These are phyloP conservation scores for Parochlus steinenii DNA, from an alignment of 2,888 invertebrate species.

Conservation along the genomic window DNA sequence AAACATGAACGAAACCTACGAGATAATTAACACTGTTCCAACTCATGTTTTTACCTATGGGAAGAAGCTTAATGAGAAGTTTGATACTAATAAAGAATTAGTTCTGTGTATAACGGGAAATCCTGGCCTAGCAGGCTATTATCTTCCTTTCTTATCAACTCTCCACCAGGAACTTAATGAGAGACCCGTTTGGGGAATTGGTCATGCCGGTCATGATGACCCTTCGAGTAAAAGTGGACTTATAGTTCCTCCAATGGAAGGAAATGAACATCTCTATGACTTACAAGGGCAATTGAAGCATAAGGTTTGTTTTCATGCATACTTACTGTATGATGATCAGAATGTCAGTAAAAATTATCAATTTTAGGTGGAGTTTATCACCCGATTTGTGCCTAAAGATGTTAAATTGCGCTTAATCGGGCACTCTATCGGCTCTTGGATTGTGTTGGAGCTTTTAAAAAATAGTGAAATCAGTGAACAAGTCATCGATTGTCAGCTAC, in stretches of 20 bases:
- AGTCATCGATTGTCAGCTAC: slow-evolving; percentile 47
- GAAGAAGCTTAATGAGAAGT: slow-evolving; percentile 45
- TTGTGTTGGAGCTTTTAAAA: slow-evolving; percentile 54
- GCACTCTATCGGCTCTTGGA: slow-evolving; percentile 84
- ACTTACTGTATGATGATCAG: too few species aligned
- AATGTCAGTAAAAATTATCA: too few species aligned
- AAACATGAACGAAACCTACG: background rate
- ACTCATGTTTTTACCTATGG: slow-evolving; percentile 61
- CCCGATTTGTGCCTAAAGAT: slow-evolving; percentile 49
- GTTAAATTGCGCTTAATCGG: slow-evolving; percentile 68
- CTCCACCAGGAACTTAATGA: slow-evolving; percentile 40
- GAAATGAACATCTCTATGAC: slow-evolving; percentile 46
- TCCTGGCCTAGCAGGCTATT: slow-evolving; percentile 73
- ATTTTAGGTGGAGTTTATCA: slow-evolving; percentile 63
- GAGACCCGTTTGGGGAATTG: slow-evolving; percentile 65
- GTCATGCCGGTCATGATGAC: slow-evolving; percentile 51
- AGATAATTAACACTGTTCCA: slow-evolving; percentile 43
- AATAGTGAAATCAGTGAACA: slow-evolving; percentile 36
- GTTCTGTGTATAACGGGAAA: slow-evolving; percentile 71
- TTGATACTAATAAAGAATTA: slow-evolving; percentile 38
- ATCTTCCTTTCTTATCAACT: slow-evolving; percentile 51
- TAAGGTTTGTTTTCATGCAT: too few species aligned
- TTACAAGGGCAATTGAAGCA: slow-evolving; percentile 64
- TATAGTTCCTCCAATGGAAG: slow-evolving; percentile 32
- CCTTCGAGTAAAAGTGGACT: slow-evolving; percentile 35